Conservation (phyloP, 2,113 vertebrate species). For the Perca schrenkii region DNA sequence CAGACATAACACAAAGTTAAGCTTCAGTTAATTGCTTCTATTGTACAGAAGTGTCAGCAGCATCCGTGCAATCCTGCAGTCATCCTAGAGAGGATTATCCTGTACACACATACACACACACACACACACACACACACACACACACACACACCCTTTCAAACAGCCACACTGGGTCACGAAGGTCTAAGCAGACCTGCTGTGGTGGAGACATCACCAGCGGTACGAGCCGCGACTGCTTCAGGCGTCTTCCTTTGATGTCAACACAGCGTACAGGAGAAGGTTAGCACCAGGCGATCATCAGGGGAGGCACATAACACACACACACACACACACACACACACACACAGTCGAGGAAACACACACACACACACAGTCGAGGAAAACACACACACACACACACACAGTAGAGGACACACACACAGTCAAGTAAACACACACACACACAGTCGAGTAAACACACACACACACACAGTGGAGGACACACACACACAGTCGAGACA, state of each 20-base stretch:
- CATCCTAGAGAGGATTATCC: slow-evolving; percentile 73
- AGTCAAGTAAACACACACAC: neutral
- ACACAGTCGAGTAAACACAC: neutral
- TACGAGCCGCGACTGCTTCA: slow-evolving; percentile 10
- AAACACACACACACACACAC: slow-evolving; percentile 4
- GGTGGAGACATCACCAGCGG: slow-evolving; percentile 28
- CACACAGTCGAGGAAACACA: too few relatives aligned
- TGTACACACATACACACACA: slow-evolving; percentile 23
- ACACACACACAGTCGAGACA: too few relatives aligned
- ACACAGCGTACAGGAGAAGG: slow-evolving; percentile 21
- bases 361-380: too few relatives aligned
- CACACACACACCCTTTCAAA: slow-evolving; percentile 22
- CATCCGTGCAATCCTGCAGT: slow-evolving; percentile 69
- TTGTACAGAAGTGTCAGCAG: slow-evolving; percentile 75
- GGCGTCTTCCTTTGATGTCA: slow-evolving; percentile 42
- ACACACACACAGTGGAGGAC: neutral
- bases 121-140: slow-evolving; percentile 15
- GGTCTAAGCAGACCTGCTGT: slow-evolving; percentile 45
- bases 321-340: neutral
- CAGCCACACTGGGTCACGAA: slow-evolving; percentile 34
- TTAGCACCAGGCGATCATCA: neutral
- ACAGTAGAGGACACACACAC: neutral
- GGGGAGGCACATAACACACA: neutral
- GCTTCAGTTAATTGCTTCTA: slow-evolving; percentile 78
- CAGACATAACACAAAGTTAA: slow-evolving; percentile 71